These are phyloP conservation scores for Eutolmus rufibarbis DNA, from an alignment of 2,888 invertebrate genomes.

Conservation along the genomic window DNA sequence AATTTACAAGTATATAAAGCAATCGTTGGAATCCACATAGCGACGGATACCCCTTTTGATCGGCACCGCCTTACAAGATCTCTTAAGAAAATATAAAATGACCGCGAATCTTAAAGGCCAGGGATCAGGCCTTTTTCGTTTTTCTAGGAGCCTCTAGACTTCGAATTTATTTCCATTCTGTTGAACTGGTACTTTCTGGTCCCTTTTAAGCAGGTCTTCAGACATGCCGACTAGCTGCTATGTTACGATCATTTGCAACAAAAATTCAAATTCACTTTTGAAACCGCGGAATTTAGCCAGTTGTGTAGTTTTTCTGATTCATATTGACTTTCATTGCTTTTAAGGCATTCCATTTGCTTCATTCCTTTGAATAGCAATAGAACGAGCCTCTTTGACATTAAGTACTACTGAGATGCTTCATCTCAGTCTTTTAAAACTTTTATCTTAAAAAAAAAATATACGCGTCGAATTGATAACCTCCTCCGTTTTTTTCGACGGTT, in stretches of 20 bases:
- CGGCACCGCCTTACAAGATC: slow-evolving; percentile 27
- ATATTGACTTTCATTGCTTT: background rate
- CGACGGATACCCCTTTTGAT: slow-evolving; percentile 4
- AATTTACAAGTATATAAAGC: slow-evolving; percentile 38
- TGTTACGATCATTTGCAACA: background rate
- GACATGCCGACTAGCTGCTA: background rate
- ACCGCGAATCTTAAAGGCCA: slow-evolving; percentile 6
- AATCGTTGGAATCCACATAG: slow-evolving; percentile 27
- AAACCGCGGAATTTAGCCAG: background rate
- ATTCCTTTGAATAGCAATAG: background rate
- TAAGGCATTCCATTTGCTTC: background rate
- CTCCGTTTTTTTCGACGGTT: no score
- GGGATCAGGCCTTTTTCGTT: slow-evolving; percentile 7
- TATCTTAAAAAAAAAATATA: no score
- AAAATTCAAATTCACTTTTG: background rate
- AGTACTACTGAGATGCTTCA: no score
- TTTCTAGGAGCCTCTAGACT: slow-evolving; percentile 16
- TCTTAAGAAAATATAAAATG: background rate
- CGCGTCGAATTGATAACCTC: no score
- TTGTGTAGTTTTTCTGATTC: background rate
- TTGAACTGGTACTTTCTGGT: background rate
- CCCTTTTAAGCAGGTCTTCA: background rate
- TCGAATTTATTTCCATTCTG: slow-evolving; percentile 28
- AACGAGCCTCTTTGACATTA: background rate
- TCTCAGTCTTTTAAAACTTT: no score